Conservation (phyloP, 2,797 vertebrate genomes). For the Myotis findleyi region DNA sequence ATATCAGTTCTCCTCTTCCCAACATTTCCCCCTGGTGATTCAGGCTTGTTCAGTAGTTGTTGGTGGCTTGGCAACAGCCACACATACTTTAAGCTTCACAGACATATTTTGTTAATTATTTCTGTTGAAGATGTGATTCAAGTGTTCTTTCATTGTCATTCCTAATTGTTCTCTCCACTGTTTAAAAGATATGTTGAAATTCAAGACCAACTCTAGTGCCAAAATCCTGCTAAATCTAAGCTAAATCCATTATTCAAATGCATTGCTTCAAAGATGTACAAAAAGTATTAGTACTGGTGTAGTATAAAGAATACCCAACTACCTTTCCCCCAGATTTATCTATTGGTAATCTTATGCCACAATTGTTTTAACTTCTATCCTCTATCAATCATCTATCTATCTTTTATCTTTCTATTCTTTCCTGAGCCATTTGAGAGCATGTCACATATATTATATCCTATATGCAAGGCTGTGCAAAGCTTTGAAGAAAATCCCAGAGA, state of each 20-base stretch:
- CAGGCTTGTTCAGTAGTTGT: neutral
- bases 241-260: neutral
- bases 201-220: neutral
- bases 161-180: neutral
- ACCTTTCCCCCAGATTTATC: neutral
- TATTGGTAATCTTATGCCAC: neutral
- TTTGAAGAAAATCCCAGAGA: neutral
- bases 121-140: neutral
- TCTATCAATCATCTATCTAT: neutral
- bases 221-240: neutral
- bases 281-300: neutral
- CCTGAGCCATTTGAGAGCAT: neutral
- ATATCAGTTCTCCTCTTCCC: neutral
- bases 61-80: neutral
- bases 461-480: neutral
- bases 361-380: neutral
- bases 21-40: neutral
- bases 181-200: neutral
- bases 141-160: neutral
- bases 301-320: neutral
- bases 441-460: neutral
- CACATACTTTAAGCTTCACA: neutral
- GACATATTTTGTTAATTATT: neutral
- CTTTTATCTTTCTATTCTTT: neutral
- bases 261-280: neutral